Base-by-base conservation (phyloP, 1,140 invertebrate species). In the Coelopa frigida region DNA sequence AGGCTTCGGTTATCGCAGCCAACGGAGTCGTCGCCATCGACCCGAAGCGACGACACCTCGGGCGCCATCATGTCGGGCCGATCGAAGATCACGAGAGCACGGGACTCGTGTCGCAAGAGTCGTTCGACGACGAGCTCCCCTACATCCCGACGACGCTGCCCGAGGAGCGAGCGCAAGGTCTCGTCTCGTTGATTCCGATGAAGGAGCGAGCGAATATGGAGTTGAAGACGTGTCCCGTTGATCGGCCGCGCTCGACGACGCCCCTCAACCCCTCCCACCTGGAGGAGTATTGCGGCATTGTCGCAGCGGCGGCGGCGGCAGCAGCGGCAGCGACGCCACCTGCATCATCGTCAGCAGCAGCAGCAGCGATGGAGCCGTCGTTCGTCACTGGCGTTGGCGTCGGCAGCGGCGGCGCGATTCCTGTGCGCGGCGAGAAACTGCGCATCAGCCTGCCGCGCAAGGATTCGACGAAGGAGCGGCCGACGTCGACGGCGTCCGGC, bases 111-210 rank as follows among this genome's bases (percentile, higher is more conserved):
- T 76, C 84, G 35, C 85, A 89, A 53, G 86, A 89, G 53, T 87
- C 86, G 8, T 87, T 89, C 52, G 87, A 92, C 49, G 87, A 88
- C 44, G 88, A 91, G 71, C 71, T 91, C 56, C 89, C 89, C 1
- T 90, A 87, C 58, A 79, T 91, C 49, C 87, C 87, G 31, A 91
- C 88, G 4, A 91, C 87, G 26, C 67, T 91, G 44, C 87, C 88
- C 12, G 72, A 81, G 59, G 88, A 91, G 71, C 80, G 87, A 36
- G 85, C 87, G 6, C 76, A 84, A 33, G 87, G 83, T 12, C n/a
- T n/a, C n/a, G 72, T 89, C 43, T 84, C 85, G 2, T 84, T 91
- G 44, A 75, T 89, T 35, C 87, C 89, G 17, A 78, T 89, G 35
- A 84, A 83, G 56, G 81, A 88, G 62, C 74, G 89, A 41, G 75